Conservation (phyloP, 2,888 invertebrate genomes). For the Mamestra brassicae region DNA sequence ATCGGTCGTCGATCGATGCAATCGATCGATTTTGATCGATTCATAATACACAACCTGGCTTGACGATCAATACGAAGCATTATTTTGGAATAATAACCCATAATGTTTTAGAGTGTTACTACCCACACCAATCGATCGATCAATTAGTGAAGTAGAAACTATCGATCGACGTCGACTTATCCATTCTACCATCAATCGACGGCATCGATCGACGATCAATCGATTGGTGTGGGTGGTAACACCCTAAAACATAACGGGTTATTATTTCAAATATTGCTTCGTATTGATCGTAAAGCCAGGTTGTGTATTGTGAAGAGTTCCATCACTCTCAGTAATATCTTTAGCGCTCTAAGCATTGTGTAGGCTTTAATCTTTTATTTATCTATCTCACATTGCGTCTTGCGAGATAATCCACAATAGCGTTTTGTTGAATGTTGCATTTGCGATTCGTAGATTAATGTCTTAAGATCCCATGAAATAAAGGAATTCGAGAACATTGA, state of each 20-base stretch:
- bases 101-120: no score
- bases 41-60: neutral
- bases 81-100: slow-evolving; percentile 18
- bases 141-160: no score
- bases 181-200: no score
- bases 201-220: no score
- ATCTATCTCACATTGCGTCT: neutral
- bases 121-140: no score
- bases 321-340: neutral
- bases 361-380: slow-evolving; percentile 3
- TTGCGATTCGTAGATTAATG: slow-evolving; percentile 12
- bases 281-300: neutral
- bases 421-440: slow-evolving; percentile 5
- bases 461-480: slow-evolving; percentile 8
- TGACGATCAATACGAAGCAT: slow-evolving; percentile 9
- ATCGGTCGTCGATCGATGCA: no score
- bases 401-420: slow-evolving; percentile 7
- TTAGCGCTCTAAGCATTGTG: slow-evolving; percentile 4
- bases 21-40: neutral
- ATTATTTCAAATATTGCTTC: slow-evolving; percentile 28
- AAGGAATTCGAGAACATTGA: slow-evolving; percentile 5
- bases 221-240: no score
- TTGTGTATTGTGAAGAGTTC: slow-evolving; percentile 1
- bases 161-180: no score
- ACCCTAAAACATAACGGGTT: neutral